Percentiles rank a stretch among this genome's conserved stretches.
Evolutionary conservation across 2,113 vertebrate genomes (phyloP).

Genomic region (Pterocles burchelli): DNA sequence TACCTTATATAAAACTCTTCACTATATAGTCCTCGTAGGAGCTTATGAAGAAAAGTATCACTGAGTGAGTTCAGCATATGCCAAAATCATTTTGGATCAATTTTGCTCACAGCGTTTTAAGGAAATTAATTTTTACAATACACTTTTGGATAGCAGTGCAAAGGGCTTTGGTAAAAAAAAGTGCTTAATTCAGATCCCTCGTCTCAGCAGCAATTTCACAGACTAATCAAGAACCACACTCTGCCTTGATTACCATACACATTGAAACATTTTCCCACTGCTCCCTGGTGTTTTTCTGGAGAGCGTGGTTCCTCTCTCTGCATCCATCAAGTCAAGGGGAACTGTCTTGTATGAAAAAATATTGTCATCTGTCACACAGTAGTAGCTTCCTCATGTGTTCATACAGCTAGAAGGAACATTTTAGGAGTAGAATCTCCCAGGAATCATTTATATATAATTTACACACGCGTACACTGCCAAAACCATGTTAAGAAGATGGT

Average conservation of each 20-base stretch:
- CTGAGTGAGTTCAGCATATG: conserved; percentile 55
- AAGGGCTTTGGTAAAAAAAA: conserved; percentile 60
- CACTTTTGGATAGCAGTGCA: conserved; percentile 36
- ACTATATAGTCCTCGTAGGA: conserved; percentile 1
- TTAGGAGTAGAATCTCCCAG: not conserved
- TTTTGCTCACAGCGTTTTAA: conserved; percentile 59
- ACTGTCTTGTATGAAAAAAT: conserved; percentile 56
- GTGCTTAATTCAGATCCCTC: conserved; percentile 15
- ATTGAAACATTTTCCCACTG: conserved; percentile 13
- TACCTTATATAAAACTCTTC: conserved; percentile 42
- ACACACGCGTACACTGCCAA: not conserved
- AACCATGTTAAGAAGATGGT: not conserved
- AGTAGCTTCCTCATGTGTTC: conserved; percentile 15
- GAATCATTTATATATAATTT: conserved; percentile 26
- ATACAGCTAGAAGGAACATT: conserved; percentile 26
- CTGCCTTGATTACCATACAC: conserved; percentile 58
- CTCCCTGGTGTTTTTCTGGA: conserved; percentile 47
- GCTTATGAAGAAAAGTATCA: conserved; percentile 22
- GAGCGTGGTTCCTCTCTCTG: not conserved
- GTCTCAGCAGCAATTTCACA: conserved; percentile 23
- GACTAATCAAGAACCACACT: conserved; percentile 52
- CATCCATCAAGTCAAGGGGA: conserved; percentile 58
- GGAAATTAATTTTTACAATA: conserved; percentile 70
- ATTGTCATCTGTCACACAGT: conserved; percentile 36
- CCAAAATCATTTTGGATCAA: conserved; percentile 61